A percentile compares a stretch with the other conserved stretches of the same genome.
Evolutionary conservation across 1,140 invertebrate species (phyloP).

Genomic region (Hydropsyche tenuis): DNA sequence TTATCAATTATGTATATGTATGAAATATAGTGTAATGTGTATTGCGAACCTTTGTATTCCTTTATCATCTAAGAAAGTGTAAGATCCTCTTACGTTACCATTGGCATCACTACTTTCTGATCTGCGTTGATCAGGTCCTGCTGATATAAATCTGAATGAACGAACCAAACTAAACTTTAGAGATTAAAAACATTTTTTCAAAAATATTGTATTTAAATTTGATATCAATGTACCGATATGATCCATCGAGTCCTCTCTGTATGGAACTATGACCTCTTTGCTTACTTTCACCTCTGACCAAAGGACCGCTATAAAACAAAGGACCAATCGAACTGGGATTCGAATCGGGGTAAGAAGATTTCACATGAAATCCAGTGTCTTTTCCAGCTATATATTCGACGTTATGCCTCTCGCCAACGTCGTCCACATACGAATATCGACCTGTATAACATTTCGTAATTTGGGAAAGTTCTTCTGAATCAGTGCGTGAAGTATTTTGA

Average conservation of each 20-base stretch:
- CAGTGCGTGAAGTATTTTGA: conserved; percentile 25
- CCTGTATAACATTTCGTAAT: conserved; percentile 55
- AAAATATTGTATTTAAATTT: conserved; percentile 18
- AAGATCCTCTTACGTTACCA: conserved; percentile 73
- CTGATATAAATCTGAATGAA: conserved; percentile 67
- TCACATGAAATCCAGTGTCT: conserved; percentile 74
- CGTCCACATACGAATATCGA: conserved; percentile 73
- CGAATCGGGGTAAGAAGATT: conserved; percentile 71
- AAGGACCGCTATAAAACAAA: conserved; percentile 64
- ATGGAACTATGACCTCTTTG: conserved; percentile 67
- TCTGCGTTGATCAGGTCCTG: conserved; percentile 73
- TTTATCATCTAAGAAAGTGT: conserved; percentile 77
- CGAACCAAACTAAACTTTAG: not conserved
- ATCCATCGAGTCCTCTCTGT: conserved; percentile 67
- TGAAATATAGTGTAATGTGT: conserved; percentile 24
- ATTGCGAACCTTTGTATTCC: conserved; percentile 66
- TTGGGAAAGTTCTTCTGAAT: conserved; percentile 36
- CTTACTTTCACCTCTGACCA: conserved; percentile 61
- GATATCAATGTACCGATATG: conserved; percentile 64
- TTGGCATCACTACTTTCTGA: conserved; percentile 73
- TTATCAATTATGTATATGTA: not conserved
- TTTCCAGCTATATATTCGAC: conserved; percentile 75
- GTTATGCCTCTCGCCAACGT: conserved; percentile 73
- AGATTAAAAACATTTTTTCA: not conserved
- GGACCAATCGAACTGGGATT: conserved; percentile 62